Evolutionary conservation across 2,888 invertebrate genomes (phyloP).

Genomic region (Enoplolaimus lenunculus): DNA sequence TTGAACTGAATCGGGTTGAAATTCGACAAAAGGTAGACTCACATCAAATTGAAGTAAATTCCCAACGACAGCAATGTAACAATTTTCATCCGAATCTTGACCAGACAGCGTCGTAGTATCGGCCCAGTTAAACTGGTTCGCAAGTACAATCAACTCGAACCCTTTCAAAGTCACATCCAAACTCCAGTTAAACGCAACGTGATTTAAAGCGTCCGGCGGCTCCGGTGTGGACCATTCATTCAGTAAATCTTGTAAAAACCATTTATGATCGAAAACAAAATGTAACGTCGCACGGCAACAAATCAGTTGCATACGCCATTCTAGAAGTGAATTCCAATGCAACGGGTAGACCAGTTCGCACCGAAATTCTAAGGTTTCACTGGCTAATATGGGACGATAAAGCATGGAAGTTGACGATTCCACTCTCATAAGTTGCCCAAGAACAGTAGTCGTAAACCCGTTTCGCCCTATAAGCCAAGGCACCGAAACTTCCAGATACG

Average conservation of each 20-base stretch:
- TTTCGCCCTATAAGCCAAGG: slow-evolving; percentile 78
- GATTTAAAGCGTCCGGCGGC: slow-evolving; percentile 73
- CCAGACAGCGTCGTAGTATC: slow-evolving; percentile 53
- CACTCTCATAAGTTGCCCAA: slow-evolving; percentile 77
- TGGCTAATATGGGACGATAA: slow-evolving; percentile 76
- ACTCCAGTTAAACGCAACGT: slow-evolving; percentile 92
- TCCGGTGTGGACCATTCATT: slow-evolving; percentile 66
- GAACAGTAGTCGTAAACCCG: slow-evolving; percentile 76
- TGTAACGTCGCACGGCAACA: slow-evolving; percentile 2
- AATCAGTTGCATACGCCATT: slow-evolving; percentile 37
- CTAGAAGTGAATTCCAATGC: slow-evolving; percentile 88
- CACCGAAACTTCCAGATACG: slow-evolving; percentile 85
- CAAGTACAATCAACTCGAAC: slow-evolving; percentile 77
- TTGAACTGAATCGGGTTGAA: slow-evolving; percentile 72
- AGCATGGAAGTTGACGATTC: slow-evolving; percentile 89
- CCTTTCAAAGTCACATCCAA: slow-evolving; percentile 77
- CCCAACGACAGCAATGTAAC: slow-evolving; percentile 81
- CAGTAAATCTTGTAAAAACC: slow-evolving; percentile 56
- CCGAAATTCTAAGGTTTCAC: slow-evolving; percentile 83
- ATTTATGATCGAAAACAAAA: slow-evolving; percentile 24
- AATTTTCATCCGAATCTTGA: slow-evolving; percentile 64
- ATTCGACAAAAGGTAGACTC: slow-evolving; percentile 82
- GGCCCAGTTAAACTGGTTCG: slow-evolving; percentile 96
- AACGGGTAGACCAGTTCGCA: slow-evolving; percentile 74
- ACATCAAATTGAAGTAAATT: slow-evolving; percentile 82